These are phyloP conservation scores for Vanacampus margaritifer DNA, from an alignment of 2,113 vertebrate genomes.

Conservation along the genomic window DNA sequence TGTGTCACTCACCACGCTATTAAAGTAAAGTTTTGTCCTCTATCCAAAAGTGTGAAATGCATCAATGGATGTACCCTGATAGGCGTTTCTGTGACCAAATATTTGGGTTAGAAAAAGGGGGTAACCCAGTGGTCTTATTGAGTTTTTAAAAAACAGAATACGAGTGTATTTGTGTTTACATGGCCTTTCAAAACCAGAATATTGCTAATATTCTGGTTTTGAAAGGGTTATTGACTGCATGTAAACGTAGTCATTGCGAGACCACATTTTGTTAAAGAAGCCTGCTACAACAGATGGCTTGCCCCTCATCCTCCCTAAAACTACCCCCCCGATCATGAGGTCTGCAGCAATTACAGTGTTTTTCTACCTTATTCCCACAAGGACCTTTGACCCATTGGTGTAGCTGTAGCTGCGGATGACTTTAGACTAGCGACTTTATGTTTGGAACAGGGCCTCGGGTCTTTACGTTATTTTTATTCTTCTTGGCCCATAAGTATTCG, in stretches of 20 bases:
- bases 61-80: too few species aligned
- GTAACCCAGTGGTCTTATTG: too few species aligned
- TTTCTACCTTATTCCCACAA: conserved; percentile 9
- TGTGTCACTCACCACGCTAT: too few species aligned
- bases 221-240: too few species aligned
- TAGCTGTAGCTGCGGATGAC: conserved; percentile 20
- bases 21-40: too few species aligned
- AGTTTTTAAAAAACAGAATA: too few species aligned
- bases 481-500: conserved; percentile 17
- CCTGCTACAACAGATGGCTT: conserved; percentile 13
- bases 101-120: too few species aligned
- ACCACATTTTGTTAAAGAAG: conserved; percentile 9
- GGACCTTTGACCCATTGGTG: conserved; percentile 27
- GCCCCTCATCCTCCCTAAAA: conserved; percentile 23
- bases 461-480: conserved; percentile 17
- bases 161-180: too few species aligned
- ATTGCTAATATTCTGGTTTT: too few species aligned
- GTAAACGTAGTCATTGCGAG: neutral
- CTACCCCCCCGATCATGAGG: conserved; percentile 16
- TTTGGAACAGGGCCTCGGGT: neutral
- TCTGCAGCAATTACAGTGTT: conserved; percentile 45
- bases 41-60: too few species aligned
- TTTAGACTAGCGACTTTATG: conserved; percentile 43
- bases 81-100: too few species aligned
- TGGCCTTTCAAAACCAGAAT: too few species aligned